Percentiles rank a stretch among this genome's conserved stretches.
phyloP scores from a whole-genome alignment of 1,140 invertebrate species.

The Drosophila pseudoobscura region DNA sequence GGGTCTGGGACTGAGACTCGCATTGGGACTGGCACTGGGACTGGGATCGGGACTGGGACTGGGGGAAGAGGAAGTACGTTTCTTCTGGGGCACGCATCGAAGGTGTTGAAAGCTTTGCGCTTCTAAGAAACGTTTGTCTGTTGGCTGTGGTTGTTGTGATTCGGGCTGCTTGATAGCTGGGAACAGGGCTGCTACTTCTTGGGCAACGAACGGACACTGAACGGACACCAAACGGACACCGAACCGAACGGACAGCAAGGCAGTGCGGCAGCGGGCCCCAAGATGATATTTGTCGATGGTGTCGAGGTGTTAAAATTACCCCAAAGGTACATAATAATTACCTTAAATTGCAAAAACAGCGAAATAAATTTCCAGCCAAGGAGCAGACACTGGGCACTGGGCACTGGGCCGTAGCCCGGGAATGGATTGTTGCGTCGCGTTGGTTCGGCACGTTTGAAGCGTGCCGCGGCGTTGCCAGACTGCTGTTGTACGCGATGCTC shows the following conservation, averaged over 20 bases:
- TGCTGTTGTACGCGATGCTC: neutral
- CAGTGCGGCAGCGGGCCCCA: conserved; percentile 7
- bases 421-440: neutral
- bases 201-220: too few species aligned
- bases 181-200: conserved; percentile 32
- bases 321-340: conserved; percentile 83
- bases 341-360: conserved; percentile 83
- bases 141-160: conserved; percentile 59
- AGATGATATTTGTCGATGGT: conserved; percentile 83
- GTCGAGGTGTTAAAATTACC: conserved; percentile 83
- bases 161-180: conserved; percentile 66
- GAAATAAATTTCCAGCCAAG: conserved; percentile 75
- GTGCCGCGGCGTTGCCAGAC: conserved; percentile 65
- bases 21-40: neutral
- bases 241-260: conserved; percentile 2
- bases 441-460: conserved; percentile 50
- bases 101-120: conserved; percentile 79
- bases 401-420: too few species aligned
- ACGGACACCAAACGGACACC: neutral
- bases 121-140: conserved; percentile 78
- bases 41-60: conserved; percentile 5
- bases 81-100: conserved; percentile 65
- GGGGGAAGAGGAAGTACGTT: conserved; percentile 9
- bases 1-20: neutral
- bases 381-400: conserved; percentile 13